phyloP scores from a whole-genome alignment of 2,888 invertebrate genomes.

The Lepidocyrtinus sp. region DNA sequence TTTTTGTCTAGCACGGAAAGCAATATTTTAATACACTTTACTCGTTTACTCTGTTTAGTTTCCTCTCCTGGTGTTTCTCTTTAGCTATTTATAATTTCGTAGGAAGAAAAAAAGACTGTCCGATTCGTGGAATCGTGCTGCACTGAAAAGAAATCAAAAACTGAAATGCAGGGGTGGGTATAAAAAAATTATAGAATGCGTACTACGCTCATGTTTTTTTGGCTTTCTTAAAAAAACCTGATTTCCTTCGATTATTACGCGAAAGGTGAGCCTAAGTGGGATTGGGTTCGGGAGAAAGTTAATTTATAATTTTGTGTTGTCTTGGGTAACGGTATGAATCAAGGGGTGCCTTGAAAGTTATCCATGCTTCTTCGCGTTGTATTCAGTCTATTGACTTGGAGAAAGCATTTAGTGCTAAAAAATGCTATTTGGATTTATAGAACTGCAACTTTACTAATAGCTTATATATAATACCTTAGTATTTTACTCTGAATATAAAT shows the following conservation, averaged over 20 bases:
- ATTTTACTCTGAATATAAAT: too few relatives aligned
- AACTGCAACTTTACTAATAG: too few relatives aligned
- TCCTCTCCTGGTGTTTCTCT: neutral
- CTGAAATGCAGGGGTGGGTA: slow-evolving; percentile 53
- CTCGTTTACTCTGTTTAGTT: too few relatives aligned
- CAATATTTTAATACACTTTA: neutral
- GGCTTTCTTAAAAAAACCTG: too few relatives aligned
- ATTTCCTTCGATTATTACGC: too few relatives aligned
- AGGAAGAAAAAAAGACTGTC: slow-evolving; percentile 52
- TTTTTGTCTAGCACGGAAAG: neutral
- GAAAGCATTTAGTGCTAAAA: neutral
- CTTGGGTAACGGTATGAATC: too few relatives aligned
- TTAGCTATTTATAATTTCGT: slow-evolving; percentile 10
- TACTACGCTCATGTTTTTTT: slow-evolving; percentile 20
- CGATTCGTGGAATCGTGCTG: slow-evolving; percentile 53
- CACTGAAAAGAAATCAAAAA: slow-evolving; percentile 43
- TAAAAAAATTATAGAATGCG: slow-evolving; percentile 24
- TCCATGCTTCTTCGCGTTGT: too few relatives aligned
- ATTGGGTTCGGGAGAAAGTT: neutral
- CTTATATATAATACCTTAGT: too few relatives aligned
- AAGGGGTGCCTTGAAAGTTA: neutral
- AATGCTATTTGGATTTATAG: too few relatives aligned
- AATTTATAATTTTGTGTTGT: neutral
- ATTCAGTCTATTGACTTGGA: too few relatives aligned
- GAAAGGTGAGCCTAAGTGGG: too few relatives aligned